Percentiles rank a stretch among this genome's conserved stretches.
Conservation (phyloP, 2,888 invertebrate species). For the Alcis repandata region DNA sequence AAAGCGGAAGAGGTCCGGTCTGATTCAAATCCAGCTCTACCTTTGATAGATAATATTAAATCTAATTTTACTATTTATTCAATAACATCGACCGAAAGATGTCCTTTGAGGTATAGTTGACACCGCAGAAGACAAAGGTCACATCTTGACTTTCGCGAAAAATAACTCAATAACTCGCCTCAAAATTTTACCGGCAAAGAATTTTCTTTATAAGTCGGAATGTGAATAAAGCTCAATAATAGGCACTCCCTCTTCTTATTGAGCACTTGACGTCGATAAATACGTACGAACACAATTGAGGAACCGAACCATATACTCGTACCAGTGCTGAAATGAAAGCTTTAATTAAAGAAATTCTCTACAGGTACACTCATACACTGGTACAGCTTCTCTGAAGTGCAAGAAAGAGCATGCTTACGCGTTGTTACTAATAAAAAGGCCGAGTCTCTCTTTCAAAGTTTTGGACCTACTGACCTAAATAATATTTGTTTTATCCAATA, state of each 20-base stretch:
- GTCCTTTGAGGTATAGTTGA: constrained; percentile 56
- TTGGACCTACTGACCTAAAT: not conserved
- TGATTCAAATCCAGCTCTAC: constrained; percentile 47
- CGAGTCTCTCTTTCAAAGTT: not conserved
- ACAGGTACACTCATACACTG: too few species aligned
- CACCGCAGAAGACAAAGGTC: constrained; percentile 53
- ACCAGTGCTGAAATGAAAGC: constrained; percentile 14
- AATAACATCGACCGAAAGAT: constrained; percentile 59
- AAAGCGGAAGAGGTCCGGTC: constrained; percentile 27
- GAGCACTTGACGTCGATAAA: constrained; percentile 36
- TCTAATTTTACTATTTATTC: constrained; percentile 55
- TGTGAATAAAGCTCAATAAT: constrained; percentile 30
- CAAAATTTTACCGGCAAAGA: constrained; percentile 38
- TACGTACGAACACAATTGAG: constrained; percentile 30
- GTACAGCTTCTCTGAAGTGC: not conserved
- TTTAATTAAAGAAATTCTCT: constrained; percentile 19
- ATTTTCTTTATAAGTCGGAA: constrained; percentile 28
- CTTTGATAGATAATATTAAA: constrained; percentile 42
- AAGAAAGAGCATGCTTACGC: not conserved
- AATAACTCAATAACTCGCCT: constrained; percentile 56
- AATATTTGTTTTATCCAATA: constrained; percentile 4
- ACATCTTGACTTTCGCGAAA: constrained; percentile 49
- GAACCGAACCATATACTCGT: constrained; percentile 10
- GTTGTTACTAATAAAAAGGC: not conserved
- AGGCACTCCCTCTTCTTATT: constrained; percentile 29